These are phyloP conservation scores for Drosophila recens DNA, from an alignment of 2,888 invertebrate species.

Conservation along the genomic window DNA sequence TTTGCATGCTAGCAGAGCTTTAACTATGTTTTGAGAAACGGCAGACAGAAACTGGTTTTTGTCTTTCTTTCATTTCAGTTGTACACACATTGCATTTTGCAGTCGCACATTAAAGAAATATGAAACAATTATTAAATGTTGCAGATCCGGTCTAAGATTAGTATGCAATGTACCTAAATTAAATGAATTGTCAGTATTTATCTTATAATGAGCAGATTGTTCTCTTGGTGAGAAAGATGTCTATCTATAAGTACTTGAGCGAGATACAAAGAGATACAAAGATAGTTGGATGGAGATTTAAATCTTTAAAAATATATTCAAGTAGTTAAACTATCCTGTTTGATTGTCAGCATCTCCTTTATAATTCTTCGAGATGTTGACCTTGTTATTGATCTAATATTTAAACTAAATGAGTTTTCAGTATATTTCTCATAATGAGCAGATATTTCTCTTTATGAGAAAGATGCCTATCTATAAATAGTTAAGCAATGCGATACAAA, in stretches of 20 bases:
- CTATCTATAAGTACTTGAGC: background rate
- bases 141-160: constrained; percentile 36
- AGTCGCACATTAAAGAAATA: constrained; percentile 24
- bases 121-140: constrained; percentile 49
- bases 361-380: background rate
- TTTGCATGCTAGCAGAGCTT: constrained; percentile 55
- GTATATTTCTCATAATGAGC: too few species aligned
- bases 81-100: constrained; percentile 21
- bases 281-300: background rate
- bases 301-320: background rate
- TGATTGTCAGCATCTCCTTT: background rate
- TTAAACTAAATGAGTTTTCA: too few species aligned
- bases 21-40: constrained; percentile 45
- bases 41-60: constrained; percentile 52
- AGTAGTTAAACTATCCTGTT: background rate
- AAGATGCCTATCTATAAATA: too few species aligned
- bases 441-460: too few species aligned
- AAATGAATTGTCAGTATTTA: constrained; percentile 22
- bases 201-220: constrained; percentile 1
- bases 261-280: too few species aligned
- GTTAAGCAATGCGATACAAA: too few species aligned
- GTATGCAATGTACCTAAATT: constrained; percentile 16
- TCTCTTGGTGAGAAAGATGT: background rate
- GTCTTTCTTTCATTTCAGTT: background rate
- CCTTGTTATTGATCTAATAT: too few species aligned